These are phyloP conservation scores for Hypena proboscidalis DNA, from an alignment of 2,888 invertebrate species.

Conservation along the genomic window DNA sequence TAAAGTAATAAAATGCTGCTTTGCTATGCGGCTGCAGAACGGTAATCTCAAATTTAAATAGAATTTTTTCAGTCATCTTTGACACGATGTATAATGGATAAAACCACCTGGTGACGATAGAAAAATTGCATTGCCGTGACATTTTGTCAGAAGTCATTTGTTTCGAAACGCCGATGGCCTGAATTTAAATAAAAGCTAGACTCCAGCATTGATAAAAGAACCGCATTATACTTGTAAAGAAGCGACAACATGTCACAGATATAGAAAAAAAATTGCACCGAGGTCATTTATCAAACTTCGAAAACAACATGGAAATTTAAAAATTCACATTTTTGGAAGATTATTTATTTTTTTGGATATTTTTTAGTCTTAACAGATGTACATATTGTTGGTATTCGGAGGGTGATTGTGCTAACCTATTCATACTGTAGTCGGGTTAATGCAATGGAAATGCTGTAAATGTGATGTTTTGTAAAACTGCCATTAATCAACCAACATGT, in stretches of 20 bases:
- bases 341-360: slow-evolving; percentile 23
- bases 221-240: slow-evolving; percentile 36
- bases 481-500: slow-evolving; percentile 60
- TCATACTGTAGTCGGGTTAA: slow-evolving; percentile 59
- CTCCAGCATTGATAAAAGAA: slow-evolving; percentile 50
- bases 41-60: slow-evolving; percentile 50
- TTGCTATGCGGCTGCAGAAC: slow-evolving; percentile 35
- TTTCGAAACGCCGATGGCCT: slow-evolving; percentile 55
- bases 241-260: slow-evolving; percentile 38
- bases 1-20: slow-evolving; percentile 25
- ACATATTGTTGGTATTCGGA: slow-evolving; percentile 21
- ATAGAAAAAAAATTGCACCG: slow-evolving; percentile 43
- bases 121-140: slow-evolving; percentile 77
- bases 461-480: slow-evolving; percentile 52
- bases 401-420: slow-evolving; percentile 54
- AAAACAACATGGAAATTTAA: slow-evolving; percentile 37
- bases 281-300: slow-evolving; percentile 49
- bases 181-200: slow-evolving; percentile 75
- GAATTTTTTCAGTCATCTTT: slow-evolving; percentile 54
- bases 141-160: slow-evolving; percentile 77
- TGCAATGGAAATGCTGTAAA: slow-evolving; percentile 56
- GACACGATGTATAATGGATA: slow-evolving; percentile 77
- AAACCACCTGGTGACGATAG: slow-evolving; percentile 75
- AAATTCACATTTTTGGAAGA: slow-evolving; percentile 17
- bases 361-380: slow-evolving; percentile 30